These are phyloP conservation scores for Tauraco erythrolophus DNA, from an alignment of 2,113 vertebrate genomes.

Conservation along the genomic window DNA sequence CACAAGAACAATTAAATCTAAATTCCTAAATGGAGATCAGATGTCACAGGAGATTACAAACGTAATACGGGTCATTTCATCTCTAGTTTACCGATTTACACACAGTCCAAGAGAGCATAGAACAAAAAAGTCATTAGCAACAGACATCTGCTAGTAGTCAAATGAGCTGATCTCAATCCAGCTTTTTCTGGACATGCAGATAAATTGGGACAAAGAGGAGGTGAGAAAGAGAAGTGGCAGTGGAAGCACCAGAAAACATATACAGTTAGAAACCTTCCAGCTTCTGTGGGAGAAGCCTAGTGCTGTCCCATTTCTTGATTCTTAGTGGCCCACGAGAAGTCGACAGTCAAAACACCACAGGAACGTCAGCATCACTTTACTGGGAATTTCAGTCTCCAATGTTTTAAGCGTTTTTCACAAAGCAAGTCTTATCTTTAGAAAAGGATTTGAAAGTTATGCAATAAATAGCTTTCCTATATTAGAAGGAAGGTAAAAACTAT, in stretches of 20 bases:
- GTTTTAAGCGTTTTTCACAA: background rate
- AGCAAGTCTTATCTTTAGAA: background rate
- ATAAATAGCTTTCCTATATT: background rate
- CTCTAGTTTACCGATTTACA: background rate
- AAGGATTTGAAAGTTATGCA: background rate
- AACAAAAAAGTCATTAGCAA: background rate
- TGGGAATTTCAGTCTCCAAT: background rate
- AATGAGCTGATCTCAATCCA: background rate
- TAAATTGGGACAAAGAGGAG: background rate
- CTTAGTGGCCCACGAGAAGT: background rate
- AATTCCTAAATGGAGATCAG: constrained; percentile 20
- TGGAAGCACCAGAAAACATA: background rate
- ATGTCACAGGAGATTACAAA: background rate
- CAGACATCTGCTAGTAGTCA: background rate
- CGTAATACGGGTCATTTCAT: background rate
- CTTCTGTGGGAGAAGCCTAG: background rate
- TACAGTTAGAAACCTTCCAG: background rate
- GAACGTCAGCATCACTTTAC: background rate
- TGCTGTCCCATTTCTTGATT: background rate
- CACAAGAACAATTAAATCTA: constrained; percentile 28
- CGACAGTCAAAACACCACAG: background rate
- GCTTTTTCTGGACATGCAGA: background rate
- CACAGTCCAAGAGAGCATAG: background rate
- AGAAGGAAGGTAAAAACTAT: background rate
- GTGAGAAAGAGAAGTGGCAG: background rate